Evolutionary conservation across 1,140 invertebrate species (phyloP).

Genomic region (Scaptodrosophila lebanonensis): DNA sequence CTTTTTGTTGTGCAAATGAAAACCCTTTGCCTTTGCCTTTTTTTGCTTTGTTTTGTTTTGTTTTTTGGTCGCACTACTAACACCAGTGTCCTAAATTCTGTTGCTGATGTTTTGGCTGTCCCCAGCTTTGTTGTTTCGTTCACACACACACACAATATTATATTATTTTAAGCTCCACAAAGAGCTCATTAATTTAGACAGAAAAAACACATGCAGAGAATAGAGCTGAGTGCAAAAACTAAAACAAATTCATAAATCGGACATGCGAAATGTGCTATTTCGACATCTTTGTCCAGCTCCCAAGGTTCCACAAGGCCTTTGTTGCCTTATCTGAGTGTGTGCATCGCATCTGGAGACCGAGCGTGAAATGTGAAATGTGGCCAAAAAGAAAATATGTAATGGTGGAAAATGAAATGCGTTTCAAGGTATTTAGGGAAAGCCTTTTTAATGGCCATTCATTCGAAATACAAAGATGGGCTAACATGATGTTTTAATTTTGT

Average conservation of each 20-base stretch:
- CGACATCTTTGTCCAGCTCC: too few relatives aligned
- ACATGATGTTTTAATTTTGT: too few relatives aligned
- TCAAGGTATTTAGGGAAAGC: too few relatives aligned
- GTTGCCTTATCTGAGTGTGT: constrained; percentile 8
- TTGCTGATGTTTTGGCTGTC: too few relatives aligned
- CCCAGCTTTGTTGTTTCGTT: constrained; percentile 30
- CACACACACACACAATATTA: too few relatives aligned
- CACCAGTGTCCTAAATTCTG: too few relatives aligned
- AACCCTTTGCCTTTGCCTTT: constrained; percentile 27
- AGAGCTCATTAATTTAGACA: constrained; percentile 67
- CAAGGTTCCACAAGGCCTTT: too few relatives aligned
- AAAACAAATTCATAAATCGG: constrained; percentile 7
- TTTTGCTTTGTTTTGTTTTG: constrained; percentile 25
- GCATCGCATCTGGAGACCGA: constrained; percentile 7
- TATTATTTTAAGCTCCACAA: constrained; percentile 65
- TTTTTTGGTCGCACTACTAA: constrained; percentile 12
- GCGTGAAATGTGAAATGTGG: too few relatives aligned
- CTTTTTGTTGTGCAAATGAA: constrained; percentile 22
- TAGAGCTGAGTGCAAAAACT: not conserved
- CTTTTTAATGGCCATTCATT: too few relatives aligned
- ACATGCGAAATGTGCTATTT: too few relatives aligned
- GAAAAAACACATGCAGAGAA: constrained; percentile 27
- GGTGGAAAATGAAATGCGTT: constrained; percentile 34
- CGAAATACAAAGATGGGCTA: too few relatives aligned
- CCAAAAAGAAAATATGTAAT: too few relatives aligned